These are phyloP conservation scores for Homalodisca vitripennis DNA, from an alignment of 1,140 invertebrate genomes.

Conservation along the genomic window DNA sequence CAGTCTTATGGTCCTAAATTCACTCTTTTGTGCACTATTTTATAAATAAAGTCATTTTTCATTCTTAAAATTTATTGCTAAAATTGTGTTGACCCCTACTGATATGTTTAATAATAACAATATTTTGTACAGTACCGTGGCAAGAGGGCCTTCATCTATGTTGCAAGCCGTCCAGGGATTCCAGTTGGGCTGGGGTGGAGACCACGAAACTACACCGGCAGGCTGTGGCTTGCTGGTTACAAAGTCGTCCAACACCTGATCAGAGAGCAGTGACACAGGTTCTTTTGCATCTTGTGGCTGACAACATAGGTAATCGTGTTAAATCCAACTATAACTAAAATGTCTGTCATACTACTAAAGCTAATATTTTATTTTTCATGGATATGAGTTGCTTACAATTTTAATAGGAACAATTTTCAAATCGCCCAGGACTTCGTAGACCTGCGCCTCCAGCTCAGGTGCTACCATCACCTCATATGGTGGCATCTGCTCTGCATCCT, in stretches of 20 bases:
- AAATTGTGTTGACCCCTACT: no score
- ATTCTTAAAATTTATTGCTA: no score
- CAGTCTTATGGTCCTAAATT: no score
- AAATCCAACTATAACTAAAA: no score
- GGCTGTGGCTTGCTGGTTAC: slow-evolving; percentile 54
- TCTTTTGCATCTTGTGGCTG: slow-evolving; percentile 34
- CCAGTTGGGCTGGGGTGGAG: slow-evolving; percentile 93
- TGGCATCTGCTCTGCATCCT: slow-evolving; percentile 64
- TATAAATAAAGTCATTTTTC: no score
- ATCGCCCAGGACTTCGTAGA: slow-evolving; percentile 62
- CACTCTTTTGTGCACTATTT: no score
- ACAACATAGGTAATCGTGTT: no score
- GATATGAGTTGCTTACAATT: slow-evolving; percentile 34
- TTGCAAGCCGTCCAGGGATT: slow-evolving; percentile 94
- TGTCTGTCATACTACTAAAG: no score
- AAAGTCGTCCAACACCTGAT: slow-evolving; percentile 63
- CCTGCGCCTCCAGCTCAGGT: slow-evolving; percentile 61
- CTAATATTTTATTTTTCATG: no score
- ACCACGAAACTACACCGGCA: slow-evolving; percentile 88
- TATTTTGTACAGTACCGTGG: no score
- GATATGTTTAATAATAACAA: no score
- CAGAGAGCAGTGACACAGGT: slow-evolving; percentile 56
- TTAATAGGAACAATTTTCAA: slow-evolving; percentile 56
- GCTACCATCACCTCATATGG: slow-evolving; percentile 77
- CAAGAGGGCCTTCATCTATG: slow-evolving; percentile 90